Evolutionary conservation across 1,140 invertebrate species (phyloP).

Genomic region (Microvelia longipes): DNA sequence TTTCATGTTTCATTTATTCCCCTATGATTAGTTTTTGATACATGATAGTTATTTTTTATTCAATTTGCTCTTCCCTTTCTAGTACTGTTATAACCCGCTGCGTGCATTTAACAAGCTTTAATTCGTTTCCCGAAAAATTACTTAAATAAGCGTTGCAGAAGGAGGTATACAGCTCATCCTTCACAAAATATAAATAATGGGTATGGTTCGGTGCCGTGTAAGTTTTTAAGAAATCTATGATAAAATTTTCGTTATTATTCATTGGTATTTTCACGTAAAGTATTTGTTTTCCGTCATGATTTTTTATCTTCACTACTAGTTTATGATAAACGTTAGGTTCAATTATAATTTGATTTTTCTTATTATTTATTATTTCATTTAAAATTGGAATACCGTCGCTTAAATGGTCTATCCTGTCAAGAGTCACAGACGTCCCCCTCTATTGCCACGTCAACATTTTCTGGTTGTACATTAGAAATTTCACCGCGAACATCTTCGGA

Average conservation of each 20-base stretch:
- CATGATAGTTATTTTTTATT: not conserved
- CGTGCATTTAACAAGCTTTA: not conserved
- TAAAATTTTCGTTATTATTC: not conserved
- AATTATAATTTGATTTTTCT: not conserved
- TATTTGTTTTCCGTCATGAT: not conserved
- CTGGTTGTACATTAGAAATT: too few relatives aligned
- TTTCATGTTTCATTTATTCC: not conserved
- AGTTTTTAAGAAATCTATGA: not conserved
- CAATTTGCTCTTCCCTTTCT: not conserved
- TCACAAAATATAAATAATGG: not conserved
- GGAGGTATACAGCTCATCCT: not conserved
- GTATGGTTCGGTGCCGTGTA: not conserved
- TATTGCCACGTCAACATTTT: too few relatives aligned
- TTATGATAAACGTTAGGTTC: not conserved
- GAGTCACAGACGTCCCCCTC: too few relatives aligned
- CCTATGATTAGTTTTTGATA: not conserved
- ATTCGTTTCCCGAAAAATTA: not conserved
- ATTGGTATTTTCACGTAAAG: not conserved
- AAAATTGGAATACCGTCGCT: not conserved
- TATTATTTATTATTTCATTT: not conserved
- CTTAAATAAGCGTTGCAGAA: not conserved
- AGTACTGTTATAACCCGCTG: not conserved
- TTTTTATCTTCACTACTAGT: not conserved
- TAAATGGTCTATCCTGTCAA: too few relatives aligned
- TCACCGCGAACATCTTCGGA: too few relatives aligned